Evolutionary conservation across 2,797 vertebrate genomes (phyloP).

Genomic region (Poecilia gillii): DNA sequence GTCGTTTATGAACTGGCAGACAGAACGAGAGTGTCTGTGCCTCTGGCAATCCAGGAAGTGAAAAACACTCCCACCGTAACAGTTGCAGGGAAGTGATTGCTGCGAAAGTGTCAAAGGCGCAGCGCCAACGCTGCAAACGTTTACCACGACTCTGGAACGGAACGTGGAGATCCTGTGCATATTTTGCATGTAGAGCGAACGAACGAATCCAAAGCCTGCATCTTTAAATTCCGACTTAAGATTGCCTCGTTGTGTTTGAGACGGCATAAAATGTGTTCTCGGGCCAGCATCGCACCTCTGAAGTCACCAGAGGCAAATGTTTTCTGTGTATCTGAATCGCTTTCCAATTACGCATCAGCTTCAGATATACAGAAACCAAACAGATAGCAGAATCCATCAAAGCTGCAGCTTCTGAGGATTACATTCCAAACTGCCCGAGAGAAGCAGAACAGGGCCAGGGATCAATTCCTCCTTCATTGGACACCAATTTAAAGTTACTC

Average conservation of each 20-base stretch:
- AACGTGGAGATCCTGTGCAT: neutral
- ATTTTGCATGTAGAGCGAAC: constrained; percentile 19
- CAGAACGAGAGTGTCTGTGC: constrained; percentile 52
- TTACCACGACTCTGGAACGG: neutral
- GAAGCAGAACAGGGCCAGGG: constrained; percentile 75
- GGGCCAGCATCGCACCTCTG: constrained; percentile 3
- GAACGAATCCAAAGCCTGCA: neutral
- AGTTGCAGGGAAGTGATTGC: constrained; percentile 18
- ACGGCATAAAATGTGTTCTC: constrained; percentile 10
- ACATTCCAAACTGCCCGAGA: constrained; percentile 61
- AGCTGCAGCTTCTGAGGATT: constrained; percentile 61
- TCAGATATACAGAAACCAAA: constrained; percentile 40
- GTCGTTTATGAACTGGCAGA: constrained; percentile 51
- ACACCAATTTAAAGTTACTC: constrained; percentile 81
- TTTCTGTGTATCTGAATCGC: constrained; percentile 25
- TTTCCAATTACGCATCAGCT: constrained; percentile 40
- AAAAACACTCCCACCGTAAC: constrained; percentile 39
- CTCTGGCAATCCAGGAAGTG: constrained; percentile 47
- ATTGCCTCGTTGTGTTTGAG: constrained; percentile 10
- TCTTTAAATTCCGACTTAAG: neutral
- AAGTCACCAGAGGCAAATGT: constrained; percentile 3
- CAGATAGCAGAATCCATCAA: constrained; percentile 51
- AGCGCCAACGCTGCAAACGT: constrained; percentile 10
- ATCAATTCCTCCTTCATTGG: constrained; percentile 82
- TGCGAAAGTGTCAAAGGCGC: constrained; percentile 14